A percentile compares a stretch with the other conserved stretches of the same genome.
Evolutionary conservation across 2,888 invertebrate species (phyloP).

Genomic region (Tuberolachnus salignus): DNA sequence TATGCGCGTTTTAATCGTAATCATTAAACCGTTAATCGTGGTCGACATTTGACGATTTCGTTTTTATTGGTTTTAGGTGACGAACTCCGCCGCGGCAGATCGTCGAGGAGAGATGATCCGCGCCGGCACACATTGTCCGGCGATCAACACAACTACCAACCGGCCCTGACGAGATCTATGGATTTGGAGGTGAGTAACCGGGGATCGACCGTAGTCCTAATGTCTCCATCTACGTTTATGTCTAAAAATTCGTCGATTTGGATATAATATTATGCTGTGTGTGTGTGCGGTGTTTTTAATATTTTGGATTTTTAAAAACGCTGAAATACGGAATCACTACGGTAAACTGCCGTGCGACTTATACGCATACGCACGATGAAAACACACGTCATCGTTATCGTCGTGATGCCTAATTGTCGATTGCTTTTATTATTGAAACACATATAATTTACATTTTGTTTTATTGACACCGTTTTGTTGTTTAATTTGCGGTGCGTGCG

Average conservation of each 20-base stretch:
- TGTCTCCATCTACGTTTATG: too few relatives aligned
- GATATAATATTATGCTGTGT: too few relatives aligned
- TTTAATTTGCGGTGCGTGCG: constrained; percentile 49
- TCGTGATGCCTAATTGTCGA: neutral
- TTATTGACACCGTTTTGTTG: constrained; percentile 41
- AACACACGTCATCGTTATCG: neutral
- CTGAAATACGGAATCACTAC: neutral
- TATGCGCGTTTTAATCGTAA: too few relatives aligned
- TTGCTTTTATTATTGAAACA: constrained; percentile 4
- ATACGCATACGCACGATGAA: neutral
- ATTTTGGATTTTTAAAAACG: too few relatives aligned
- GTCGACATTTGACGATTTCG: too few relatives aligned
- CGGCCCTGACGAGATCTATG: constrained; percentile 70
- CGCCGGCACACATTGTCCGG: constrained; percentile 82
- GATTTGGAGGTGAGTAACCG: constrained; percentile 75
- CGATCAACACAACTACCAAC: constrained; percentile 71
- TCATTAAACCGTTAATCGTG: too few relatives aligned
- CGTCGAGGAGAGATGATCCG: constrained; percentile 73
- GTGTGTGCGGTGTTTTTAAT: too few relatives aligned
- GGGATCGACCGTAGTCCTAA: too few relatives aligned
- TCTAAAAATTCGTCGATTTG: too few relatives aligned
- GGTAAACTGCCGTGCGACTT: constrained; percentile 55
- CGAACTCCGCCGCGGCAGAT: constrained; percentile 59
- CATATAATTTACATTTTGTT: constrained; percentile 20
- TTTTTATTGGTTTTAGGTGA: too few relatives aligned